These are phyloP conservation scores for Pipra filicauda DNA, from an alignment of 2,113 vertebrate genomes.

Conservation along the genomic window DNA sequence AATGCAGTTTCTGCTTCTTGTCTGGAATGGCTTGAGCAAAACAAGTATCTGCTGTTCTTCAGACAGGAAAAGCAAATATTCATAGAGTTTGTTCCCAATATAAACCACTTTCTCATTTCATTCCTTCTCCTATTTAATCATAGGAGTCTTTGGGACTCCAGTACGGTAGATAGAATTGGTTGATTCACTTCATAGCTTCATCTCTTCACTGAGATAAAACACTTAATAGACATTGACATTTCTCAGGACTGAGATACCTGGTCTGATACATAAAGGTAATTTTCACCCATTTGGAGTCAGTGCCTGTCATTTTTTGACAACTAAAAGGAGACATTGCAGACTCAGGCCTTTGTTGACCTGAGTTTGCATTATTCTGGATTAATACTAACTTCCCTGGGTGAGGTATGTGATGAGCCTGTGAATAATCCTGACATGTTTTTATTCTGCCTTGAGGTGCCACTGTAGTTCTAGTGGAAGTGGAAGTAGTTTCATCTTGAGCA, in stretches of 20 bases:
- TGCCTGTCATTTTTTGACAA: neutral
- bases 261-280: neutral
- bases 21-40: neutral
- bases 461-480: neutral
- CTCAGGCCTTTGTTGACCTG: neutral
- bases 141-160: neutral
- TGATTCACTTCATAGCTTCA: neutral
- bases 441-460: constrained; percentile 42
- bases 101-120: neutral
- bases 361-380: neutral
- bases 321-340: neutral
- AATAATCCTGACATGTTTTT: neutral
- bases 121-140: neutral
- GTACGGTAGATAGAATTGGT: neutral
- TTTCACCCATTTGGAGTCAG: neutral
- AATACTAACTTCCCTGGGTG: neutral
- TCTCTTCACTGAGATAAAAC: neutral
- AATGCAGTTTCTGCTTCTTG: neutral
- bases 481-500: neutral
- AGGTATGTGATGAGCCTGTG: neutral
- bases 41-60: neutral
- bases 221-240: neutral
- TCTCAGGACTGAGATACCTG: neutral
- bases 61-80: neutral
- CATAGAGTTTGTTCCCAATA: neutral